Conservation (phyloP, 2,888 invertebrate species). For the Nomada fabriciana region DNA sequence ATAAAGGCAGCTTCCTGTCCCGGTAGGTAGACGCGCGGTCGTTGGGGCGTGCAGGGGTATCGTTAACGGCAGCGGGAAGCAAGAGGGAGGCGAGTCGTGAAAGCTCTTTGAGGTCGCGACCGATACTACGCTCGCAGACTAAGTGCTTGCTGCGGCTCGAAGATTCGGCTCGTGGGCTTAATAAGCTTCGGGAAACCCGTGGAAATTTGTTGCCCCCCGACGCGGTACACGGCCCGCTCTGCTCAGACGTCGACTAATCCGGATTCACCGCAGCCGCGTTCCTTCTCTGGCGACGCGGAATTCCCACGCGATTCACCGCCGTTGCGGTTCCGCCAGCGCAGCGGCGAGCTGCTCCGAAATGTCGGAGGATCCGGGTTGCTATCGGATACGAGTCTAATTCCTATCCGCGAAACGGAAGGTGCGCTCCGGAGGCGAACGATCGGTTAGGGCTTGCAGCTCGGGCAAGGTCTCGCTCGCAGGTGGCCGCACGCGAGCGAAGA, state of each 20-base stretch:
- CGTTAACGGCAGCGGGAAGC: conserved; percentile 55
- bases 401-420: neutral
- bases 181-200: conserved; percentile 77
- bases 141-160: conserved; percentile 52
- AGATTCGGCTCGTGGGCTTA: conserved; percentile 69
- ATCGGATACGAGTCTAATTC: neutral
- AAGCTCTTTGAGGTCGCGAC: conserved; percentile 63
- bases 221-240: conserved; percentile 33
- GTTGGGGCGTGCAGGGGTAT: conserved; percentile 51
- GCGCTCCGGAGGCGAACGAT: neutral
- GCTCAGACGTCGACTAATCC: conserved; percentile 44
- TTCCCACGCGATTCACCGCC: conserved; percentile 35
- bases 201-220: conserved; percentile 76
- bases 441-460: neutral
- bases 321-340: conserved; percentile 40
- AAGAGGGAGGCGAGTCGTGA: conserved; percentile 43
- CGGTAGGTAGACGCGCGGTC: conserved; percentile 41
- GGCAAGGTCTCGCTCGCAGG: conserved; percentile 6
- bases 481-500: conserved; percentile 17
- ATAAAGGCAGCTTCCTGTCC: conserved; percentile 46
- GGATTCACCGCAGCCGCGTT: conserved; percentile 35
- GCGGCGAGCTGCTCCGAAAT: neutral
- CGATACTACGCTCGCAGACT: conserved; percentile 47
- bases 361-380: neutral
- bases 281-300: conserved; percentile 28